These are phyloP conservation scores for Calidris pygmaea DNA, from an alignment of 2,113 vertebrate species.

Conservation along the genomic window DNA sequence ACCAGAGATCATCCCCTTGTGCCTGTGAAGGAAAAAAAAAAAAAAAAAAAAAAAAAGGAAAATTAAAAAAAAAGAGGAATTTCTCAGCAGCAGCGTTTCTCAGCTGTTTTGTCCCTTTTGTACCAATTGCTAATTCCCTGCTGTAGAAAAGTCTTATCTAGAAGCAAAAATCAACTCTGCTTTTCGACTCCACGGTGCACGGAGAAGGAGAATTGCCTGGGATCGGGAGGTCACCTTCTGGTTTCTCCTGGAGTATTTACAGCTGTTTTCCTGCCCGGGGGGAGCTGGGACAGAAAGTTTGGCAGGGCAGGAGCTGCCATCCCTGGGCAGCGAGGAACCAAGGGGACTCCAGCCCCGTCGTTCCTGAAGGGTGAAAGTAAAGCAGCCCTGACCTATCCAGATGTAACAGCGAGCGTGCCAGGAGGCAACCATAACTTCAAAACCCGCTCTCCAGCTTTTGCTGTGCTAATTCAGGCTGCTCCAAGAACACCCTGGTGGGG, in stretches of 20 bases:
- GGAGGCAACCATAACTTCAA: background rate
- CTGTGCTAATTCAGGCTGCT: background rate
- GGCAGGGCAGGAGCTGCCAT: background rate
- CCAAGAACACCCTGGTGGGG: background rate
- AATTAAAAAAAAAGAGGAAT: background rate
- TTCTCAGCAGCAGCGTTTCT: background rate
- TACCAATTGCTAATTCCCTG: background rate
- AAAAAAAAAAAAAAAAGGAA: background rate
- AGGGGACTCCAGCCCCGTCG: background rate
- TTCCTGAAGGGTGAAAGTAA: background rate
- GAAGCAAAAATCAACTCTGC: background rate
- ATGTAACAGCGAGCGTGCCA: background rate
- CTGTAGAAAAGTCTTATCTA: background rate
- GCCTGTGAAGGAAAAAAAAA: background rate
- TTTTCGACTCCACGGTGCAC: background rate
- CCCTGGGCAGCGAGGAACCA: background rate
- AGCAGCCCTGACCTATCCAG: background rate
- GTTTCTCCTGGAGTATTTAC: background rate
- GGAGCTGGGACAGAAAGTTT: background rate
- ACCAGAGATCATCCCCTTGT: background rate
- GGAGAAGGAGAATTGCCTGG: background rate
- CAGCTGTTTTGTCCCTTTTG: background rate
- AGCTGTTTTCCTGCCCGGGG: accelerated
- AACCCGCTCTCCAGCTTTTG: background rate
- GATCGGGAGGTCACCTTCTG: background rate